Percentiles rank a stretch among this genome's conserved stretches.
Conservation (phyloP, 2,888 invertebrate species). For the Nomada fucata region DNA sequence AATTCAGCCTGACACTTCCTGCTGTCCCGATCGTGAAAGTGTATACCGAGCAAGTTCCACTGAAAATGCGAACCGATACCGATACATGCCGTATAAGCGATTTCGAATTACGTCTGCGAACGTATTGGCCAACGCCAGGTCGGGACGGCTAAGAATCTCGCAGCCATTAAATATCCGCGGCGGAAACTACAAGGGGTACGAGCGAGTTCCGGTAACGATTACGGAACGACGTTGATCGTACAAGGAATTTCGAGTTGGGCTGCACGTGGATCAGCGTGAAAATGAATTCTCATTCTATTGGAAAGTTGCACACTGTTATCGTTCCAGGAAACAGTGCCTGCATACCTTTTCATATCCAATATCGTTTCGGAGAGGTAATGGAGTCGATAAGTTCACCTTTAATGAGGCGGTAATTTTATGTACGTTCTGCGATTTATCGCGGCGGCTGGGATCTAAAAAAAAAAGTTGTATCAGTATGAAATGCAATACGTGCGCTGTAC, state of each 20-base stretch:
- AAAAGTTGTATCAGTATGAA: neutral
- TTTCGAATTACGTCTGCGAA: constrained; percentile 41
- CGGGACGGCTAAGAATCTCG: neutral
- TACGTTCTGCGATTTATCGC: neutral
- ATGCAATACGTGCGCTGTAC: neutral
- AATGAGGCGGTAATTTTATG: neutral
- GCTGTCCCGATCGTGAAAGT: constrained; percentile 67
- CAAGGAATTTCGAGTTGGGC: neutral
- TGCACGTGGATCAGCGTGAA: neutral
- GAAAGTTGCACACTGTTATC: no score
- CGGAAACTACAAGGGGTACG: neutral
- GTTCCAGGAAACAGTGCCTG: no score
- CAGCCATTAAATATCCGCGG: neutral
- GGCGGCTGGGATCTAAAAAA: neutral
- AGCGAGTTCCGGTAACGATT: constrained; percentile 8
- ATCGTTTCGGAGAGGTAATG: no score
- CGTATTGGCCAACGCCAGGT: neutral
- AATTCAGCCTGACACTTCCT: constrained; percentile 60
- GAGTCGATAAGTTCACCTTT: neutral
- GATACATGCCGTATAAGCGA: constrained; percentile 47
- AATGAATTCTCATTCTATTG: neutral
- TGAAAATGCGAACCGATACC: constrained; percentile 50
- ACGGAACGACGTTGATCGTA: neutral
- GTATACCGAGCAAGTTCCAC: constrained; percentile 29
- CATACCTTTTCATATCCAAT: no score